phyloP scores from a whole-genome alignment of 2,797 vertebrate species.

The Gila robusta region DNA sequence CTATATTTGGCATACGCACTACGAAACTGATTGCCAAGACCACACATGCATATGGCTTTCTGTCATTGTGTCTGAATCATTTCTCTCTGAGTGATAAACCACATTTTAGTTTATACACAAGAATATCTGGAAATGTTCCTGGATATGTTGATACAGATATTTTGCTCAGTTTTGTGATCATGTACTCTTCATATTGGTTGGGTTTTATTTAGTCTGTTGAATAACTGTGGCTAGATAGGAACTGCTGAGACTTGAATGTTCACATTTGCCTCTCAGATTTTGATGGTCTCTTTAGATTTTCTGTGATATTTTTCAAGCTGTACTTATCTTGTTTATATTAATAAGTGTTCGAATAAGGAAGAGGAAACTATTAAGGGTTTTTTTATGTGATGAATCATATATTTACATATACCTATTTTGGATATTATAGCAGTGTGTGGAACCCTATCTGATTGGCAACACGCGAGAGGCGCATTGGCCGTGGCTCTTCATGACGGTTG shows the following conservation, averaged over 20 bases:
- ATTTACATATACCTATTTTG: slow-evolving; percentile 34
- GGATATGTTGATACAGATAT: slow-evolving; percentile 6
- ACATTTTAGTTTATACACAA: slow-evolving; percentile 34
- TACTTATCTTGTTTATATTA: slow-evolving; percentile 33
- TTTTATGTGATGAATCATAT: slow-evolving; percentile 30
- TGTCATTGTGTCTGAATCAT: slow-evolving; percentile 26
- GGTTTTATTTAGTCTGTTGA: slow-evolving; percentile 26
- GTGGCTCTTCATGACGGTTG: not conserved
- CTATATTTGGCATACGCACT: slow-evolving; percentile 31
- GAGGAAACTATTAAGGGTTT: slow-evolving; percentile 8
- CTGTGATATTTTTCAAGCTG: slow-evolving; percentile 39
- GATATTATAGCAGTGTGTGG: slow-evolving; percentile 23
- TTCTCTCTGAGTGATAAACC: slow-evolving; percentile 28
- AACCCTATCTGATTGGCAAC: slow-evolving; percentile 8
- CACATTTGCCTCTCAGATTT: not conserved
- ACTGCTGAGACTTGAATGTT: not conserved
- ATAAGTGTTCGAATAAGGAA: not conserved
- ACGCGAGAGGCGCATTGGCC: not conserved
- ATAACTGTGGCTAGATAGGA: not conserved
- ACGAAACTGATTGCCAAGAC: slow-evolving; percentile 32
- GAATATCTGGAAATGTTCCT: slow-evolving; percentile 35
- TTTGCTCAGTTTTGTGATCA: not conserved
- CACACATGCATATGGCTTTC: slow-evolving; percentile 39
- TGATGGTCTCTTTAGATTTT: slow-evolving; percentile 6
- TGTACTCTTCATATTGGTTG: not conserved